Evolutionary conservation across 2,888 invertebrate species (phyloP).

Genomic region (Sthenelais limicola): DNA sequence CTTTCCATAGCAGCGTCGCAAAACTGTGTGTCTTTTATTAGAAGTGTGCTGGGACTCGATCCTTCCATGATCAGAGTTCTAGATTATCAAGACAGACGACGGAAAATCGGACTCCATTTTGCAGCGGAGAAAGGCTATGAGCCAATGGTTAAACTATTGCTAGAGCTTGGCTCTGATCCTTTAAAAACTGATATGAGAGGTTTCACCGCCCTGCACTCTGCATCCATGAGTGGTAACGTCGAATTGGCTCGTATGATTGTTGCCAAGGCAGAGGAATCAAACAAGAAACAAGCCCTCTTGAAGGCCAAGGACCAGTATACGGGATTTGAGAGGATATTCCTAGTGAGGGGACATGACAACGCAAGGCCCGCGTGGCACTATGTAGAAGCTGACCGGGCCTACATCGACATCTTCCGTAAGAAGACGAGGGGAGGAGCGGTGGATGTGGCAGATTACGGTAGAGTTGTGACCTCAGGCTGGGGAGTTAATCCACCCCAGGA

Average conservation of each 20-base stretch:
- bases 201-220: conserved; percentile 17
- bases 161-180: neutral
- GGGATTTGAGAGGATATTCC: conserved; percentile 34
- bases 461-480: conserved; percentile 31
- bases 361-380: conserved; percentile 30
- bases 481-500: conserved; percentile 8
- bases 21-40: conserved; percentile 1
- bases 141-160: neutral
- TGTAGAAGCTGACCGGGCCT: conserved; percentile 26
- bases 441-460: conserved; percentile 34
- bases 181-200: neutral
- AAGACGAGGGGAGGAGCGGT: conserved; percentile 21
- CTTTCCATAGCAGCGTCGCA: neutral
- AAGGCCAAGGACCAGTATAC: conserved; percentile 8
- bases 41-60: neutral
- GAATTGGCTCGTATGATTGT: neutral
- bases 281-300: neutral
- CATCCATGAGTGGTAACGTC: conserved; percentile 3
- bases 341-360: conserved; percentile 32
- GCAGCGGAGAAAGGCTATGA: conserved; percentile 19
- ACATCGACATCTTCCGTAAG: conserved; percentile 24
- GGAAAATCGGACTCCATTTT: conserved; percentile 3
- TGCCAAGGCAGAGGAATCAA: neutral
- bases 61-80: neutral
- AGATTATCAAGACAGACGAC: conserved; percentile 16